phyloP scores from a whole-genome alignment of 2,888 invertebrate species.

The Tetranychus piercei region DNA sequence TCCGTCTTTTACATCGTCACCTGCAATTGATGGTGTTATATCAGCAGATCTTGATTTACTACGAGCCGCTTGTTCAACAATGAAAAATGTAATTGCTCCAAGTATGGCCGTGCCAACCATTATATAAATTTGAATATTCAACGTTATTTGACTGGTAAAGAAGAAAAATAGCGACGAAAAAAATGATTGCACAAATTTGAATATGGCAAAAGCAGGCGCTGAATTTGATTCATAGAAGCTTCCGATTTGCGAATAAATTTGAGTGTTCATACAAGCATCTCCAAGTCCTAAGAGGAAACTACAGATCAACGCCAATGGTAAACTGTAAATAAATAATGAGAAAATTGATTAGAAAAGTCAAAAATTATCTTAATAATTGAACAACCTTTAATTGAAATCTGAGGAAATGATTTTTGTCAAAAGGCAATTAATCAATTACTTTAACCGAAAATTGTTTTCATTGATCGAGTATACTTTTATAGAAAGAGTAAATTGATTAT shows the following conservation, averaged over 20 bases:
- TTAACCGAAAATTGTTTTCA: background rate
- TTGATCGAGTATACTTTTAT: too few species aligned
- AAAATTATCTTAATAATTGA: too few species aligned
- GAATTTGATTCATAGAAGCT: slow-evolving; percentile 36
- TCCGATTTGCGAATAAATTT: slow-evolving; percentile 73
- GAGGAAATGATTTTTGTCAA: too few species aligned
- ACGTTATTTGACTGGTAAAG: slow-evolving; percentile 52
- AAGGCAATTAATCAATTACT: slow-evolving; percentile 12
- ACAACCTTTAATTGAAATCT: too few species aligned
- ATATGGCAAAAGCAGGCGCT: slow-evolving; percentile 87
- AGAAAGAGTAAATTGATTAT: too few species aligned
- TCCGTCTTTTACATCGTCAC: too few species aligned
- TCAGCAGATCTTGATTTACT: background rate
- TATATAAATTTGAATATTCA: slow-evolving; percentile 43
- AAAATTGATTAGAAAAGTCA: slow-evolving; percentile 9
- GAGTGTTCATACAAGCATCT: slow-evolving; percentile 91
- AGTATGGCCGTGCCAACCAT: slow-evolving; percentile 49
- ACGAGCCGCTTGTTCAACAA: slow-evolving; percentile 41
- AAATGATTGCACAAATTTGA: slow-evolving; percentile 84
- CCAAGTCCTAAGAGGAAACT: slow-evolving; percentile 84
- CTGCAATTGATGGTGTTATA: too few species aligned
- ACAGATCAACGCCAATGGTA: slow-evolving; percentile 58
- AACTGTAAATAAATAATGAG: slow-evolving; percentile 32
- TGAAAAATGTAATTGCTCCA: slow-evolving; percentile 56
- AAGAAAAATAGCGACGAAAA: slow-evolving; percentile 68